Evolutionary conservation across 2,888 invertebrate species (phyloP).

Genomic region (Priocnemis perturbator): DNA sequence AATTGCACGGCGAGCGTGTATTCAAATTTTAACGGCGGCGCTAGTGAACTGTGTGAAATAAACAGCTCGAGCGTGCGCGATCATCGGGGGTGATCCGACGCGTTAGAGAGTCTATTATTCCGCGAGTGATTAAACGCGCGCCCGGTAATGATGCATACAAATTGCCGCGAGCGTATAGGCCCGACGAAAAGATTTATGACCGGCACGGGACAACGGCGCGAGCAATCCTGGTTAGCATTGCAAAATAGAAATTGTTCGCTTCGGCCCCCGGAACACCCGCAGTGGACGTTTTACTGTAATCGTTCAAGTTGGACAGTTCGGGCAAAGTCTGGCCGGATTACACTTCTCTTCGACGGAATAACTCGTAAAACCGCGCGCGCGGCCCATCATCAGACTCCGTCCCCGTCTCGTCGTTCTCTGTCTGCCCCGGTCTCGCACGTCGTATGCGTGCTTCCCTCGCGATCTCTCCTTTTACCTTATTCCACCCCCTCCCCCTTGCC

Average conservation of each 20-base stretch:
- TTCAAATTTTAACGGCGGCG: too few species aligned
- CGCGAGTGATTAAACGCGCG: too few species aligned
- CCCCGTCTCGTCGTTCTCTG: conserved; percentile 20
- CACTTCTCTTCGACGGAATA: conserved; percentile 44
- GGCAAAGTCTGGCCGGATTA: conserved; percentile 46
- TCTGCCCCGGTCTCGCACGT: background rate
- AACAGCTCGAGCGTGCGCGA: too few species aligned
- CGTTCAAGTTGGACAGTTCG: conserved; percentile 53
- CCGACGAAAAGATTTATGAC: conserved; percentile 19
- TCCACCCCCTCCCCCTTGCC: background rate
- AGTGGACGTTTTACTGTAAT: conserved; percentile 46
- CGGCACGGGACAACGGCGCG: conserved; percentile 20
- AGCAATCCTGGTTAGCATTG: conserved; percentile 44
- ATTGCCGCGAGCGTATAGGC: background rate
- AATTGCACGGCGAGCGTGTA: too few species aligned
- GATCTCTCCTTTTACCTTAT: background rate
- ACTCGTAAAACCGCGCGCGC: conserved; percentile 41
- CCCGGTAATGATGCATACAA: too few species aligned
- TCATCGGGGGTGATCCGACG: too few species aligned
- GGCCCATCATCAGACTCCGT: conserved; percentile 18
- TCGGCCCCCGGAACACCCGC: conserved; percentile 6
- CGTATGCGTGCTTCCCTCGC: background rate
- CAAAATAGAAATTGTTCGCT: conserved; percentile 40
- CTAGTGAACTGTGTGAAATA: too few species aligned
- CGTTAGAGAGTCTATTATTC: too few species aligned